Base-by-base conservation (phyloP, 1,140 invertebrate species). In the Musca domestica region DNA sequence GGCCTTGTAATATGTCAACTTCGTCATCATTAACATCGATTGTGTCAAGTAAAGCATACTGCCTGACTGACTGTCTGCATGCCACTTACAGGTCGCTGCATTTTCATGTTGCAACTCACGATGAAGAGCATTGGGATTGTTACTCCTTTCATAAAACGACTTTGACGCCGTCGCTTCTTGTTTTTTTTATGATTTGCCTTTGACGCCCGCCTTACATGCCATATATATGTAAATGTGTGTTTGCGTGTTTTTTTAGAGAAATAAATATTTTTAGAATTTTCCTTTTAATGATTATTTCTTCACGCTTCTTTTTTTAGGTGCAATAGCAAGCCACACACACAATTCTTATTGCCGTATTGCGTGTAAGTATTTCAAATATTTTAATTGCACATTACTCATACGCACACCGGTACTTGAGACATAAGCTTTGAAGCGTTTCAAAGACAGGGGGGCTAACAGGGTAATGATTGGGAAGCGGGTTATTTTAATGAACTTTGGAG, bases 21-120 rank as follows among this genome's bases (percentile, higher is more conserved):
- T 54, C 20, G 22, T 54, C 52, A 54, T 54, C 52, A 54, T 54
- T 54, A 54, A 54, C 52, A 54, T 54, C 27, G 52, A 54, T 54
- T 54, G 52, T 54, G 52, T 54, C 52, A 54, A 25, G 12, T 58
- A 30, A 25, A 27, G 27, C 54, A 58, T 58, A 30, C 54, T 27
- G 27, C 22, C 25, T 58, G 54, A 27, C 17, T 27, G 27, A 17
- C 12, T 58, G 25, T 27, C 27, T 58, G n/a, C 47, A n/a, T 49
- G 47, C 47, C 17, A 49, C 17, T 58, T n/a, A 2, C 15, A 30
- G 25, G 54, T 58, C n/a, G n/a, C 25, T 58, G 20, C 19, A 2
- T 52, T 52, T 51, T 51, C 22, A 22, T 52, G 5, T 22, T 52
- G 20, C 22, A 22, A 22, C 6, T 22, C 12, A 22, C 19, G 1